Evolutionary conservation across 2,113 vertebrate species (phyloP), one percentile per base, ranked within the genome.

Genomic region (Fukomys damarensis): DNA sequence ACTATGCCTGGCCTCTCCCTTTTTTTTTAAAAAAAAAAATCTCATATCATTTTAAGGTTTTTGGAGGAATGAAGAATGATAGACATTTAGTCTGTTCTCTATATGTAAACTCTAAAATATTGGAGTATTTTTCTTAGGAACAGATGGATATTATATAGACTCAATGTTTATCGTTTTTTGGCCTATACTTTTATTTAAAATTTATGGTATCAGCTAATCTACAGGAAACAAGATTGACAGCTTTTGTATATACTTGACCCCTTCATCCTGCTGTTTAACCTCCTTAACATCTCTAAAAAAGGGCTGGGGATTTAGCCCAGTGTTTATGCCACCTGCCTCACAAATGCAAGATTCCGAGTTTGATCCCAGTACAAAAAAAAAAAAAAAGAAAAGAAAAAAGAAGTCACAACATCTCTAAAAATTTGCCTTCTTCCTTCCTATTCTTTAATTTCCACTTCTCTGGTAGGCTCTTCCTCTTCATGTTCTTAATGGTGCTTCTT

Each of bases 151-250:
- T 66, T 19, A 20, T 83, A 0, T 49, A 83, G 41, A 12, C 5
- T 93, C 72, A 30, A 70, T 38, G 20, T 74, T 92, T 92, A 86
- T 66, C 3, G 74, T 66, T 74, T 93, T 59, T 86, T 79, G 83
- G 30, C 16, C 28, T 81, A 3, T 79, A n/a, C 22, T 56, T 91
- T 46, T 58, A 12, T 38, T 92, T 61, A 84, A 30, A 82, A 52
- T 32, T 76, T 95, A 58, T 68, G 1, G 65, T 76, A 5, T n/a
- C 65, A 59, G 24, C 8, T 95, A 13, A 59, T 20, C 58, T 72
- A 61, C 0, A 86, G 54, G 61, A 56, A 86, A 52, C 74, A 43
- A 82, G 26, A n/a, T 38, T n/a, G 24, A 41, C 76, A 81, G 7
- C 46, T 65, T 72, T 58, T 26, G 24, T 77, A 11, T 91, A 35